Evolutionary conservation across 2,797 vertebrate species (phyloP).

Genomic region (Hafferia zeledoni): DNA sequence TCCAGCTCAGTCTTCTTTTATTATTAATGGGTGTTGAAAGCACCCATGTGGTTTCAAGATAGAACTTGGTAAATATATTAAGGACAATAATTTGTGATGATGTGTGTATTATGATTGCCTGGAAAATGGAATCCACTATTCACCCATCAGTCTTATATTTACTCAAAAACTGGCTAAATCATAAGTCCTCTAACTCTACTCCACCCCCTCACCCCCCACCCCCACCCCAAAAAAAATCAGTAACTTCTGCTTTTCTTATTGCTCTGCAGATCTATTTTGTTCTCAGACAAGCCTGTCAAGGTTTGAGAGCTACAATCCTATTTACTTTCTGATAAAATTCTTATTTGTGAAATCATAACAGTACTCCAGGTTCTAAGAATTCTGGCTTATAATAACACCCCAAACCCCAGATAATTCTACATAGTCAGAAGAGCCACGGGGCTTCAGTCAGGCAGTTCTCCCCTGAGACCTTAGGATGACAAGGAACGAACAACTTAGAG

Average conservation of each 20-base stretch:
- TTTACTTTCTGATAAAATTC: neutral
- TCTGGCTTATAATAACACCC: neutral
- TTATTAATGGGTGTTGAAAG: neutral
- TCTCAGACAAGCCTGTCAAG: neutral
- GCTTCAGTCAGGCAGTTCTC: neutral
- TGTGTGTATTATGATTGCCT: neutral
- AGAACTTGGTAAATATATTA: neutral
- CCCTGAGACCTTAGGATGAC: neutral
- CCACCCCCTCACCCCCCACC: too few relatives aligned
- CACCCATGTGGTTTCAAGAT: neutral
- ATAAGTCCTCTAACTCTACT: neutral
- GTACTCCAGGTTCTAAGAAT: neutral
- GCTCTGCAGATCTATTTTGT: neutral
- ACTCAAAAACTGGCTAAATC: neutral
- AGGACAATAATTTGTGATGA: neutral
- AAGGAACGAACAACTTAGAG: neutral
- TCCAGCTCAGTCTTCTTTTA: neutral
- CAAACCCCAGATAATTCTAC: neutral
- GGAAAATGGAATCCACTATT: neutral
- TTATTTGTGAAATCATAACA: neutral
- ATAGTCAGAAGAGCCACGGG: neutral
- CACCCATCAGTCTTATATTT: neutral
- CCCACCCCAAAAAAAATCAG: too few relatives aligned
- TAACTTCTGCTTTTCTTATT: neutral
- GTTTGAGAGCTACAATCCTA: neutral